Conservation (phyloP, 2,797 vertebrate genomes). For the Hoplostethus atlanticus region DNA sequence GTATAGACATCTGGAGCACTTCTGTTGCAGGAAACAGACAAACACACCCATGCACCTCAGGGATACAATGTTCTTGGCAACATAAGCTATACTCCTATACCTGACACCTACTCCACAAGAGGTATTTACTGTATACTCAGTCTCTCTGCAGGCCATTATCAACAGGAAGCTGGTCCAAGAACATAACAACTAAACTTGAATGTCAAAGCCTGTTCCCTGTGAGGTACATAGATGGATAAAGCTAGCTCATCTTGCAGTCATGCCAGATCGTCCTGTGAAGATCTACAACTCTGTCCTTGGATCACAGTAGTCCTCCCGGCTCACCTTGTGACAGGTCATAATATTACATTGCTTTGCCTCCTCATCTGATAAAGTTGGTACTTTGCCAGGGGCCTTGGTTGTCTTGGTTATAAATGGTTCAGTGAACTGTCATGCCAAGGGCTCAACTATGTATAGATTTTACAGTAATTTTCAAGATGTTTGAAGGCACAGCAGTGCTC, state of each 20-base stretch:
- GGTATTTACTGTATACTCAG: not conserved
- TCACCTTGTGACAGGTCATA: slow-evolving; percentile 2
- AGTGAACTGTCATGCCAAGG: not conserved
- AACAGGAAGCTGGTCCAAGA: slow-evolving; percentile 7
- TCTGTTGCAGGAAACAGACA: slow-evolving; percentile 11
- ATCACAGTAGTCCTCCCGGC: not conserved
- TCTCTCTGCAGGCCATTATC: not conserved
- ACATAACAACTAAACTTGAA: not conserved
- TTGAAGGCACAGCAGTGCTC: not conserved
- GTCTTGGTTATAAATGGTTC: slow-evolving; percentile 14
- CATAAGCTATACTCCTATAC: not conserved
- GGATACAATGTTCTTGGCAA: slow-evolving; percentile 25
- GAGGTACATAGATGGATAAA: slow-evolving; percentile 8
- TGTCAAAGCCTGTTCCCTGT: slow-evolving; percentile 15
- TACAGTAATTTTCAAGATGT: not conserved
- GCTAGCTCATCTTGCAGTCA: slow-evolving; percentile 4
- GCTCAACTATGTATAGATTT: not conserved
- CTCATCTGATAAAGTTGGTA: not conserved
- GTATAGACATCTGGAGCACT: slow-evolving; percentile 1
- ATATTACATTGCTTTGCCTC: slow-evolving; percentile 3
- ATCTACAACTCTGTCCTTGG: slow-evolving; percentile 31
- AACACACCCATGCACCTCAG: slow-evolving; percentile 17
- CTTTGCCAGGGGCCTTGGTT: not conserved
- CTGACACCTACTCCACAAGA: not conserved
- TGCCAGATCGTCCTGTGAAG: slow-evolving; percentile 9